A percentile compares a stretch with the other conserved stretches of the same genome.
phyloP scores from a whole-genome alignment of 1,140 invertebrate genomes.

The Trichonephila clavipes region DNA sequence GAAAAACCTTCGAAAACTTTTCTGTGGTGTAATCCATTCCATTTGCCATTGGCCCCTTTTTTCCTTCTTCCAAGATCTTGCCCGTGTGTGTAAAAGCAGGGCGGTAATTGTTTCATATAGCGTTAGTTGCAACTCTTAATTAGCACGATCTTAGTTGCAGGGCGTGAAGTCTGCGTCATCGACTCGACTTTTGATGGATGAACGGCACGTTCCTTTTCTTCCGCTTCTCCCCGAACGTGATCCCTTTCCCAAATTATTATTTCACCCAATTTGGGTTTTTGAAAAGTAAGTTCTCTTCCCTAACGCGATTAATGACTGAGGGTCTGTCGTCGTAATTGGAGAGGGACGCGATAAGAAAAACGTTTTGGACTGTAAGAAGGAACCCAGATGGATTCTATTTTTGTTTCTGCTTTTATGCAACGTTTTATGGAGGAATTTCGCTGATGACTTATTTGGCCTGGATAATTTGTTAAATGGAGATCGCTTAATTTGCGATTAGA shows the following conservation, averaged over 20 bases:
- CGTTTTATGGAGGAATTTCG: too few relatives aligned
- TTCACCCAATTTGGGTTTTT: constrained; percentile 22
- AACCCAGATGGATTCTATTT: too few relatives aligned
- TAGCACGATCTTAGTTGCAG: not conserved
- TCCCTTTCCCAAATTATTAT: constrained; percentile 27
- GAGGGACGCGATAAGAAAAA: too few relatives aligned
- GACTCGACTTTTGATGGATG: constrained; percentile 18
- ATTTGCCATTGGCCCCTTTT: not conserved
- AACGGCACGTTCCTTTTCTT: not conserved
- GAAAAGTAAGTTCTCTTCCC: not conserved
- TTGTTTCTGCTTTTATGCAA: too few relatives aligned
- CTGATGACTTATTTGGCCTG: too few relatives aligned
- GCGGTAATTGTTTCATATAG: constrained; percentile 46
- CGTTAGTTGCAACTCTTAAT: constrained; percentile 39
- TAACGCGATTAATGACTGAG: not conserved
- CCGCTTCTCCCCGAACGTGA: constrained; percentile 16
- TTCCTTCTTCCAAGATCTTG: not conserved
- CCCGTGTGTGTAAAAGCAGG: not conserved
- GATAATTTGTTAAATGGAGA: too few relatives aligned
- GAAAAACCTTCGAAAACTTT: not conserved
- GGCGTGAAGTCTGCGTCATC: not conserved
- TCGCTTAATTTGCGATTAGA: too few relatives aligned
- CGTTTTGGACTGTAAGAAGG: too few relatives aligned
- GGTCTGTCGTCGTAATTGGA: too few relatives aligned
- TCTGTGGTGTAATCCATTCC: not conserved